These are phyloP conservation scores for Ceyx erithaca DNA, from an alignment of 2,797 vertebrate species.

Conservation along the genomic window DNA sequence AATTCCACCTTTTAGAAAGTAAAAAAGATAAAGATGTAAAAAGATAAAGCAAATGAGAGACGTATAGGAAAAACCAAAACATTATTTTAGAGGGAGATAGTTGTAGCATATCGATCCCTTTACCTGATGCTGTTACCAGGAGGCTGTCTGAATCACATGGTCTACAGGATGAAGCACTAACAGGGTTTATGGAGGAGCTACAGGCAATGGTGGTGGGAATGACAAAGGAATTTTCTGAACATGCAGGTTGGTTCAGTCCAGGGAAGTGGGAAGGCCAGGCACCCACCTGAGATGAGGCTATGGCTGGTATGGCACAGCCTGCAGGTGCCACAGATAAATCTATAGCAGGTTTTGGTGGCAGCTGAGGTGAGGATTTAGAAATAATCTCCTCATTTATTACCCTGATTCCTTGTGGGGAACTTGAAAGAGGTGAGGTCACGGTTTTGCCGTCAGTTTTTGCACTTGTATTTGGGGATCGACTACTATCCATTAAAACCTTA, in stretches of 20 bases:
- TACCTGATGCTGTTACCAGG: slow-evolving; percentile 99
- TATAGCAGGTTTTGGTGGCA: slow-evolving; percentile 97
- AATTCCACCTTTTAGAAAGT: slow-evolving; percentile 42
- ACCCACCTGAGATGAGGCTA: slow-evolving; percentile 99
- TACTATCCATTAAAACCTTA: slow-evolving; percentile 88
- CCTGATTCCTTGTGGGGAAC: slow-evolving; percentile 83
- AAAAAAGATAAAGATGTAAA: slow-evolving; percentile 34
- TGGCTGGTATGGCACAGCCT: slow-evolving; percentile 90
- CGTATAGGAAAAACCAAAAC: slow-evolving; percentile 54
- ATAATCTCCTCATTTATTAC: slow-evolving; percentile 83
- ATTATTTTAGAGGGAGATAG: slow-evolving; percentile 71
- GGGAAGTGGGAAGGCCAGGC: slow-evolving; percentile 84
- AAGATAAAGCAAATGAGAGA: slow-evolving; percentile 41
- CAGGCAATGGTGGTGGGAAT: slow-evolving; percentile 89
- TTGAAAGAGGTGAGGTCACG: slow-evolving; percentile 79
- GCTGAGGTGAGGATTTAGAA: slow-evolving; percentile 91
- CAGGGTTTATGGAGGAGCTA: slow-evolving; percentile 91
- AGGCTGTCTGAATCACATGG: slow-evolving; percentile 92
- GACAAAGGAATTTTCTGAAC: slow-evolving; percentile 91
- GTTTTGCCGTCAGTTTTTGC: slow-evolving; percentile 86
- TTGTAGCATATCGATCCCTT: slow-evolving; percentile 85
- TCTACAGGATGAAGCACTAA: slow-evolving; percentile 94
- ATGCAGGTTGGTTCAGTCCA: slow-evolving; percentile 90
- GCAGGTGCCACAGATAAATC: slow-evolving; percentile 90
- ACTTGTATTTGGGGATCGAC: slow-evolving; percentile 85